These are phyloP conservation scores for Brevimyrus niger DNA, from an alignment of 2,113 vertebrate species.

Conservation along the genomic window DNA sequence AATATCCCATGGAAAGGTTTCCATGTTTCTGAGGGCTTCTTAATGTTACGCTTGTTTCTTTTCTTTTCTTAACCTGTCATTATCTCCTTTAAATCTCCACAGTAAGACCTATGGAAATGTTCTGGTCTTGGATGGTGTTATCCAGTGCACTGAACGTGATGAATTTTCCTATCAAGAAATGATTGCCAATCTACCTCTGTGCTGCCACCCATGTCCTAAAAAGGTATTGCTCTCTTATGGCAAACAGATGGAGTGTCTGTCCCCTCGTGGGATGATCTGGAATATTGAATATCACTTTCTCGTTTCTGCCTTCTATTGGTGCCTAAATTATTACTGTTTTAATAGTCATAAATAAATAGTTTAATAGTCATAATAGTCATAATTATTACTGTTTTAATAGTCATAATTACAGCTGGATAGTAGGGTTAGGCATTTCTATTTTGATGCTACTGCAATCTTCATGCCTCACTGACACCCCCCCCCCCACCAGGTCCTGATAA, in stretches of 20 bases:
- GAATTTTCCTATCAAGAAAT: constrained; percentile 98
- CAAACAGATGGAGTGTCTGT: neutral
- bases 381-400: neutral
- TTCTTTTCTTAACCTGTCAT: neutral
- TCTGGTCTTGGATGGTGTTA: constrained; percentile 88
- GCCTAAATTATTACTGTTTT: neutral
- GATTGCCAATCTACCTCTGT: constrained; percentile 91
- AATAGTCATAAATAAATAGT: too few relatives aligned
- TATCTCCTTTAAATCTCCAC: constrained; percentile 25
- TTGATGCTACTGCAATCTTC: neutral
- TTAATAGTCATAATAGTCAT: neutral
- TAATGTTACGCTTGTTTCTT: neutral
- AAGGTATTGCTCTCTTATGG: constrained; percentile 64
- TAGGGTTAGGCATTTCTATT: neutral
- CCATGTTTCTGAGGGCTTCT: neutral
- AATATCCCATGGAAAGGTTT: neutral
- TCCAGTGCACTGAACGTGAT: constrained; percentile 94
- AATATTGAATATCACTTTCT: neutral
- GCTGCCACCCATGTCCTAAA: constrained; percentile 82
- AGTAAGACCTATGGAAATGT: constrained; percentile 96
- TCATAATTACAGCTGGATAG: neutral
- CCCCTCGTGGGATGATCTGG: neutral
- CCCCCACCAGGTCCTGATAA: constrained; percentile 79
- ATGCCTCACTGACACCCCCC: neutral
- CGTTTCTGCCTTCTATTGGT: neutral